phyloP scores from a whole-genome alignment of 2,797 vertebrate species.

The Lagocephalus sceleratus region DNA sequence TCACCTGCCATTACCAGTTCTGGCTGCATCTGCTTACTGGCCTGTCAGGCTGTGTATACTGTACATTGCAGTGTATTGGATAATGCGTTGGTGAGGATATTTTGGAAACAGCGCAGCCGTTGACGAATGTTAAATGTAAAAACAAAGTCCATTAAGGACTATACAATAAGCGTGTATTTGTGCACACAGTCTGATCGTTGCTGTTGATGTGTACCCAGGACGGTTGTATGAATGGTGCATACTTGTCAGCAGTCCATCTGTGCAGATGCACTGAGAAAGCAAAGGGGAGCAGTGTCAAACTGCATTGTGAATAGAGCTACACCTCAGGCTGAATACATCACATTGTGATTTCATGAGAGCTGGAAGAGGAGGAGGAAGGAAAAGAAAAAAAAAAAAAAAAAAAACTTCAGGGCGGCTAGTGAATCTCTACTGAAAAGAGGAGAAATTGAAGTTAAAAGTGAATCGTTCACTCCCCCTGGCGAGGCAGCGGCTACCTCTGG shows the following conservation, averaged over 20 bases:
- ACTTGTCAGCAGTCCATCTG: slow-evolving; percentile 52
- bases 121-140: slow-evolving; percentile 16
- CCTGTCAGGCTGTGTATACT: slow-evolving; percentile 81
- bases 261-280: slow-evolving; percentile 55
- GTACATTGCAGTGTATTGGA: slow-evolving; percentile 50
- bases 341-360: slow-evolving; percentile 80
- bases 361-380: slow-evolving; percentile 51
- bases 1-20: slow-evolving; percentile 97
- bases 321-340: slow-evolving; percentile 77
- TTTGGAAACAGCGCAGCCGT: slow-evolving; percentile 31
- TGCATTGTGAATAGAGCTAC: slow-evolving; percentile 75
- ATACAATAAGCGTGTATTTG: slow-evolving; percentile 7
- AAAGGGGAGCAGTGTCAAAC: slow-evolving; percentile 70
- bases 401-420: slow-evolving; percentile 53
- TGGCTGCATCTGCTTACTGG: slow-evolving; percentile 90
- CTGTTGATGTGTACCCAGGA: slow-evolving; percentile 22
- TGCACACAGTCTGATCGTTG: slow-evolving; percentile 13
- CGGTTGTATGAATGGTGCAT: slow-evolving; percentile 36
- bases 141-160: slow-evolving; percentile 31
- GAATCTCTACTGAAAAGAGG: slow-evolving; percentile 63
- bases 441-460: slow-evolving; percentile 74
- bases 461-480: slow-evolving; percentile 67
- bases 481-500: slow-evolving; percentile 68
- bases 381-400: slow-evolving; percentile 45
- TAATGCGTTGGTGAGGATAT: slow-evolving; percentile 30